Base-by-base conservation (phyloP, 2,113 vertebrate genomes). In the Alexandromys fortis region DNA sequence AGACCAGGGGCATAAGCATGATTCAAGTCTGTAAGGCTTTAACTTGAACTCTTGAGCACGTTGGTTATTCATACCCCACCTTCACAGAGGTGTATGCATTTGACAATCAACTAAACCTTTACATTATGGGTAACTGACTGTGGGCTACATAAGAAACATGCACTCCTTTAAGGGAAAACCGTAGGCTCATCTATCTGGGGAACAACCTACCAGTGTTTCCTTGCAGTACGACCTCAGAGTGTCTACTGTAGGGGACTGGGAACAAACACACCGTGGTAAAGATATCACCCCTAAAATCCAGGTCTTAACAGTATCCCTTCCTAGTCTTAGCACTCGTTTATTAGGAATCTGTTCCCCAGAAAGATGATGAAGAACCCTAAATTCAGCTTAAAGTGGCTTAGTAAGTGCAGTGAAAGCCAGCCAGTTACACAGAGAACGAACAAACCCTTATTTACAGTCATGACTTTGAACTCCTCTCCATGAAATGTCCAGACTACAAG, bases 171-270 rank as follows among this genome's bases (percentile, higher is more conserved):
- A 90, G 73, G 85, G 90, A 89, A 90, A 92, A 91, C 72, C 58
- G 92, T 89, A 97, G n/a, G 96, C 97, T 97, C 76, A 93, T 92
- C 72, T n/a, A 92, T 55, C 86, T 76, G 94, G 63, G 52, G 97
- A 93, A 45, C 73, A 97, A 52, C 82, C 90, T 98, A 90, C 81
- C 93, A 75, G 94, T 42, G 96, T 91, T 94, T 97, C 77, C 95
- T 97, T 97, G 97, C 75, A 96, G 55, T 96, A 88, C 94, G 81
- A 97, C 95, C 91, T 97, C 96, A 90, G 94, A 94, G 45, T 42
- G 95, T 65, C 42, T 98, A 94, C 45, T 61, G 52, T 76, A 87
- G 89, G 45, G 82, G 97, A 92, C 91, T 90, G 87, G 35, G 95
- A 93, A 75, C 45, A 92, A 96, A 70, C 42, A 85, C 38, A 95